Evolutionary conservation across 2,888 invertebrate genomes (phyloP).

Genomic region (Epinotia brunnichana): DNA sequence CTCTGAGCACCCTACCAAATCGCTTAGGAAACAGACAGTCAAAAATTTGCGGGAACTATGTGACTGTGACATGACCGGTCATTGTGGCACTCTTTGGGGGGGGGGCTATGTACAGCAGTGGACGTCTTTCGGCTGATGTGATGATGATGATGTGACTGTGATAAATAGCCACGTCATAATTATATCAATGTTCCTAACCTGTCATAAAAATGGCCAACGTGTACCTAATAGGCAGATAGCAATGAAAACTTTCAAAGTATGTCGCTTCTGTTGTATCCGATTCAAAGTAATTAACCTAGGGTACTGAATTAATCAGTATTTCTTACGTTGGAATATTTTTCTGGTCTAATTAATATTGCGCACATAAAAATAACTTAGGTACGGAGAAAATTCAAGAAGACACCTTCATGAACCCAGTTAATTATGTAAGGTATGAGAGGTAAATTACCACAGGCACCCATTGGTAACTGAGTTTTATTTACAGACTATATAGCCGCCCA

Average conservation of each 20-base stretch:
- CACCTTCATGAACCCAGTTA: slow-evolving; percentile 1
- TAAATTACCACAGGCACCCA: not conserved
- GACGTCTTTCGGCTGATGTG: too few species aligned
- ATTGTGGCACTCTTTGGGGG: too few species aligned
- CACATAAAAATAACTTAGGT: slow-evolving; percentile 6
- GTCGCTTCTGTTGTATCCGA: slow-evolving; percentile 15
- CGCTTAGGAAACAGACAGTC: too few species aligned
- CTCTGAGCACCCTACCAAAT: too few species aligned
- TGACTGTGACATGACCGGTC: too few species aligned
- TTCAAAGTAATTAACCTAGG: slow-evolving; percentile 8
- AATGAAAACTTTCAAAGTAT: not conserved
- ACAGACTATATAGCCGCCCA: too few species aligned
- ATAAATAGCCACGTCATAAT: too few species aligned
- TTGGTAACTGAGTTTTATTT: not conserved
- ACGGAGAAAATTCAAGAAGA: not conserved
- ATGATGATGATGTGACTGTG: too few species aligned
- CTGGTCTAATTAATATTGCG: slow-evolving; percentile 28
- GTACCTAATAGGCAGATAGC: not conserved
- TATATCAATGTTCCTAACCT: too few species aligned
- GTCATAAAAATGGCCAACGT: too few species aligned
- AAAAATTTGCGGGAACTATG: too few species aligned
- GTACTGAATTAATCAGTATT: slow-evolving; percentile 39
- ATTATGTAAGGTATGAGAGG: not conserved
- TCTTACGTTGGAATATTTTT: slow-evolving; percentile 36
- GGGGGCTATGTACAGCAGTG: too few species aligned